Evolutionary conservation across 1,140 invertebrate genomes (phyloP).

Genomic region (Apis cerana): DNA sequence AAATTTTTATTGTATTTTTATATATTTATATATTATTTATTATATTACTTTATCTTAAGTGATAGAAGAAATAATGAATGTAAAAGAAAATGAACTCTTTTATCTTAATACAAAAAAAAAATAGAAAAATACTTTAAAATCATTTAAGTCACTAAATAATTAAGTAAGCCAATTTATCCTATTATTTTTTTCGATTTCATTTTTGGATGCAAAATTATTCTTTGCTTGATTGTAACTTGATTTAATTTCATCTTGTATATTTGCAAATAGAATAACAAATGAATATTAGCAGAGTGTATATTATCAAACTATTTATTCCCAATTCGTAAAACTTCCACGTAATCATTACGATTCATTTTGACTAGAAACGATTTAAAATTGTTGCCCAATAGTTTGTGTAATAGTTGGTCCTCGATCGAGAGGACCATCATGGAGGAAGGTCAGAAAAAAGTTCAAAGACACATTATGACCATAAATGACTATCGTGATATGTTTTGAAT

Average conservation of each 20-base stretch:
- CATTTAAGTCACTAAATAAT: too few relatives aligned
- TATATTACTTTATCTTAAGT: not conserved
- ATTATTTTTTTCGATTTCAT: too few relatives aligned
- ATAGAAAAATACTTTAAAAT: too few relatives aligned
- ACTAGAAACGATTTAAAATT: not conserved
- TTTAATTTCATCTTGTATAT: too few relatives aligned
- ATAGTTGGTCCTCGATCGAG: not conserved
- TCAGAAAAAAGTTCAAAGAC: constrained; percentile 15
- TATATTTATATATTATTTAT: not conserved
- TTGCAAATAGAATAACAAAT: too few relatives aligned
- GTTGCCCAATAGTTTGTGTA: not conserved
- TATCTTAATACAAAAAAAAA: not conserved
- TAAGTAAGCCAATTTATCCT: too few relatives aligned
- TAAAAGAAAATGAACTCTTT: too few relatives aligned
- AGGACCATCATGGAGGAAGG: not conserved
- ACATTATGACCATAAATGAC: not conserved
- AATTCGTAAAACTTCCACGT: not conserved
- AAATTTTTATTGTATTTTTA: too few relatives aligned
- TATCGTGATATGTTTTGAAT: not conserved
- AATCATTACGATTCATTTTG: not conserved
- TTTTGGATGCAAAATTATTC: too few relatives aligned
- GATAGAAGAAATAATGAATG: not conserved
- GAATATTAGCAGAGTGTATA: too few relatives aligned
- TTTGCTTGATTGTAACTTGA: too few relatives aligned
- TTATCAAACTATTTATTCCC: not conserved